These are phyloP conservation scores for Dryococelus australis DNA, from an alignment of 2,888 invertebrate genomes.

Conservation along the genomic window DNA sequence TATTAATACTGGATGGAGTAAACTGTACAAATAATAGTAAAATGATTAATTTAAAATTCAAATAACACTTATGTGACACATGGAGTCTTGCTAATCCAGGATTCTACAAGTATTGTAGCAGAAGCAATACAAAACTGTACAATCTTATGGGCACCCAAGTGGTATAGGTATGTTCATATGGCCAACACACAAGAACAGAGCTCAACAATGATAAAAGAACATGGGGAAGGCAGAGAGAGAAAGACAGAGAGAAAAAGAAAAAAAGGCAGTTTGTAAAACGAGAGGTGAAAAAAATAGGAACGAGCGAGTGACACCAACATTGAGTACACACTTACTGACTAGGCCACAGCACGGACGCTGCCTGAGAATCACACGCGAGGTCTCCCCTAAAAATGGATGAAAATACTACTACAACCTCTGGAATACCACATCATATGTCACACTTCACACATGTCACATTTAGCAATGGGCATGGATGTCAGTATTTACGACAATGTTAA, in stretches of 20 bases:
- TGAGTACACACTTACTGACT: constrained; percentile 57
- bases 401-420: constrained; percentile 20
- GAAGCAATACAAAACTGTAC: not conserved
- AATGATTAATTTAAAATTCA: not conserved
- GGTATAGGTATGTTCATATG: not conserved
- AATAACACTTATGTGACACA: not conserved
- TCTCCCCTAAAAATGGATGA: constrained; percentile 49
- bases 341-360: constrained; percentile 55
- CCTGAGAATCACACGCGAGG: constrained; percentile 59
- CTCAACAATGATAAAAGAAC: not conserved
- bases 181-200: not conserved
- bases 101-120: not conserved
- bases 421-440: not conserved
- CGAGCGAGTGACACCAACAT: constrained; percentile 7
- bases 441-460: not conserved
- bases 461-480: not conserved
- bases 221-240: not conserved
- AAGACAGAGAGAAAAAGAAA: not conserved
- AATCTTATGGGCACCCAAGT: not conserved
- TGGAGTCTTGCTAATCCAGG: not conserved
- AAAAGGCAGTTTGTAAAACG: not conserved
- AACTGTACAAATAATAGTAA: too few species aligned
- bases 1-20: too few species aligned
- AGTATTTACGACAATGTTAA: not conserved
- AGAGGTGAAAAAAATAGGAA: not conserved